Evolutionary conservation across 2,888 invertebrate species (phyloP), one percentile per base, ranked within the genome.

Genomic region (Byasa hedistus): DNA sequence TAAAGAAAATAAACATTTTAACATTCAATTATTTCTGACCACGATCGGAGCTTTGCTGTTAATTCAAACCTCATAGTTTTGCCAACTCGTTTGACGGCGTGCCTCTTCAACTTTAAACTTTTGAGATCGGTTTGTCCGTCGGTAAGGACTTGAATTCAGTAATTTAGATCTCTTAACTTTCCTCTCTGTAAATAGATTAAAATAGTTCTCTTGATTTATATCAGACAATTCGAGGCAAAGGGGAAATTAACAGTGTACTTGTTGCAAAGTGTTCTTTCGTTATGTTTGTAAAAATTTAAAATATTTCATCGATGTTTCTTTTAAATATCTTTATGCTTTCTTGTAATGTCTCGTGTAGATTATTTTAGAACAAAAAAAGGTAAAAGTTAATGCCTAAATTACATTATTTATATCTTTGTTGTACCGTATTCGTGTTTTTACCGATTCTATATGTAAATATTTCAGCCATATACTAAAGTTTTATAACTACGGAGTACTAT

Each of bases 151-250:
- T 17, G 56, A 56, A 63, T 23, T 44, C 51, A 48, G 63, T 51
- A 57, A 56, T 57, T 63, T 57, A 57, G 63, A 63, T 63, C 57
- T 63, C 63, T 63, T 48, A 48, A 63, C 57, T 39, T 63, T 36
- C 57, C 63, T 1, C 63, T 57, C 48, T 22, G 24, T 48, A 63
- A 57, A 63, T 63, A 57, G 63, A 63, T 63, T 63, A 44, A 57
- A 63, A 57, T 57, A 63, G 56, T 63, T 63, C 27, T 21, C 44
- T 21, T 48, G 32, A 63, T 56, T 63, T 48, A 63, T 32, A 63
- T 63, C 21, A 32, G 22, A 54, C 21, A 54, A 54, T 54, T 54
- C 22, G 3, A 54, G 52, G 12, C 22, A 23, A 22, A 54, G 22
- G 52, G 22, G 22, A 54, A 48, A n/a, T 48, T 48, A 48, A 48